Evolutionary conservation across 2,888 invertebrate species (phyloP), one percentile per base, ranked within the genome.

Genomic region (Brachyptera risi): DNA sequence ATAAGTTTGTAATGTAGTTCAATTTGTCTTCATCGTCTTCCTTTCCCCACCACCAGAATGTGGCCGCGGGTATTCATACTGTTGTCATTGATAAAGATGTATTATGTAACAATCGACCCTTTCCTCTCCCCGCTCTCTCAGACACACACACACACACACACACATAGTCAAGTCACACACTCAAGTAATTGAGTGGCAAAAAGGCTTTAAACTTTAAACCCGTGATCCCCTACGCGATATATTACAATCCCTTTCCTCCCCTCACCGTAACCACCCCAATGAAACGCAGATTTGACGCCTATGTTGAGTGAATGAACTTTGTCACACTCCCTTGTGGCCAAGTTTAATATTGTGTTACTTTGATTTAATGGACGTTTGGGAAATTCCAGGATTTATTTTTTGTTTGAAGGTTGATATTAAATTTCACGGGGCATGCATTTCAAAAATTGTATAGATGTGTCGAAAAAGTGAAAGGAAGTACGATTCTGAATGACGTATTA

Each of bases 121-220:
- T 11, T 11, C 31, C 31, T 31, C 5, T n/a, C n/a, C n/a, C n/a
- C n/a, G n/a, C n/a, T n/a, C n/a, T n/a, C n/a, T n/a, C n/a, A n/a
- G n/a, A n/a, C n/a, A n/a, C n/a, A n/a, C n/a, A n/a, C n/a, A n/a
- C n/a, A n/a, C n/a, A n/a, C n/a, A n/a, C n/a, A n/a, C n/a, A n/a
- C n/a, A n/a, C n/a, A n/a, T n/a, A n/a, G n/a, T n/a, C n/a, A n/a
- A n/a, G n/a, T n/a, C 31, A 47, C 47, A 47, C 47, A 47, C 47
- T 54, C 31, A 54, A 35, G 54, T 54, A 54, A 54, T 54, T 54
- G 54, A 54, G 31, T 54, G 54, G 54, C 54, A 35, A 31, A 7
- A n/a, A 31, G 19, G 54, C 54, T 54, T 54, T 35, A 54, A 54
- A 54, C 54, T 54, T 54, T 54, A 54, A 54, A 54, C 37, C 54